phyloP scores from a whole-genome alignment of 2,888 invertebrate species.

The Ophion costatus region DNA sequence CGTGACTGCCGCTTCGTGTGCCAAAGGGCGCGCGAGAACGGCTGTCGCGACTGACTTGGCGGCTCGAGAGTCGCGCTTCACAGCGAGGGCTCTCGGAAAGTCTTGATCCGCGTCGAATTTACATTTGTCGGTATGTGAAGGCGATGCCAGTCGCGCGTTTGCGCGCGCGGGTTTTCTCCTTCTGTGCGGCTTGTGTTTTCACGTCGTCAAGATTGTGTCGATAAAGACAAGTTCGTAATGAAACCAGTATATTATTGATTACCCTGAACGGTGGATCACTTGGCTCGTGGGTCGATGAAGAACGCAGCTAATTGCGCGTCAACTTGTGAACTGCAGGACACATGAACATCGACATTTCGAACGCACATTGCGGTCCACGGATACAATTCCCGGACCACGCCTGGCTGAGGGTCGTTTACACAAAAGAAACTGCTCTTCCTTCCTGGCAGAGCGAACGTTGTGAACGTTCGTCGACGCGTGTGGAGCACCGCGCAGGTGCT shows the following conservation, averaged over 20 bases:
- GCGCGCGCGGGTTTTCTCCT: neutral
- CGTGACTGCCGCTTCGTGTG: neutral
- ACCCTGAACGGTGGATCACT: conserved; percentile 85
- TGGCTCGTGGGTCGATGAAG: conserved; percentile 87
- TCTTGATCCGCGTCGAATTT: neutral
- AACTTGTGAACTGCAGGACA: conserved; percentile 81
- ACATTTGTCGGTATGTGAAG: neutral
- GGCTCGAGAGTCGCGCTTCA: no score
- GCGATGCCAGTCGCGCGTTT: neutral
- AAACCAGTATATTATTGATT: neutral
- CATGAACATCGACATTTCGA: conserved; percentile 86
- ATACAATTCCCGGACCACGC: conserved; percentile 84
- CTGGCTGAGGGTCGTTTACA: conserved; percentile 84
- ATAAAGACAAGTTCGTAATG: neutral
- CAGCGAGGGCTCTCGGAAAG: no score
- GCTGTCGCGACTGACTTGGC: no score
- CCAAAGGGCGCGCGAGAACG: conserved; percentile 84
- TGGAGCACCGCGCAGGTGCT: neutral
- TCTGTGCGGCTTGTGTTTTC: neutral
- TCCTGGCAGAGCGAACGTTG: conserved; percentile 60
- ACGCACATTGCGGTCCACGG: conserved; percentile 86
- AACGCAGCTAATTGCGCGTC: conserved; percentile 85
- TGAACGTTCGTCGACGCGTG: conserved; percentile 76
- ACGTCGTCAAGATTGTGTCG: neutral
- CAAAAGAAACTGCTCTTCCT: conserved; percentile 63